Conservation (phyloP, 2,888 invertebrate genomes). For the Andrena flavipes region DNA sequence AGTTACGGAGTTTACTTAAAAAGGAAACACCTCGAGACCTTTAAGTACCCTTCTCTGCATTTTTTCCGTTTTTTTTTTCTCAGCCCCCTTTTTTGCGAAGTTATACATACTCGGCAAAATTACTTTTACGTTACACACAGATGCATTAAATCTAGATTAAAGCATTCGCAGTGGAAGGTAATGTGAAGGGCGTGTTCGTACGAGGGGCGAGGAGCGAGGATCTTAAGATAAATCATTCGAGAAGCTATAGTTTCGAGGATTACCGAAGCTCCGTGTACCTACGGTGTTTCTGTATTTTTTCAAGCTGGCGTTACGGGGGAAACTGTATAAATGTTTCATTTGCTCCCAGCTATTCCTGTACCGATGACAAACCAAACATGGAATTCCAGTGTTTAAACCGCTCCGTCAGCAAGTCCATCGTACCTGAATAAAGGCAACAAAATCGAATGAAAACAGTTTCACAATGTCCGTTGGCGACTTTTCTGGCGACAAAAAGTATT, state of each 20-base stretch:
- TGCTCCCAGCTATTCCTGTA: not conserved
- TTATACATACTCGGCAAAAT: not conserved
- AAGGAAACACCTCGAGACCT: not conserved
- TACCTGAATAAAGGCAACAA: not conserved
- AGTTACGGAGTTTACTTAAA: constrained; percentile 17
- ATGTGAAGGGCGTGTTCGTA: not conserved
- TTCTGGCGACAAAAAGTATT: not conserved
- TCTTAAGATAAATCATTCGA: not conserved
- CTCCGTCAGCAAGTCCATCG: not conserved
- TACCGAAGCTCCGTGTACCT: not conserved
- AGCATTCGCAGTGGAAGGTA: not conserved
- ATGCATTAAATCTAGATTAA: constrained; percentile 19
- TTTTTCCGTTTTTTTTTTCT: no score
- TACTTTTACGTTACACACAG: not conserved
- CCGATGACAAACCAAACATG: constrained; percentile 17
- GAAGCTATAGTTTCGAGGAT: not conserved
- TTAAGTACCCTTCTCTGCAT: constrained; percentile 1
- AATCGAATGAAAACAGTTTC: not conserved
- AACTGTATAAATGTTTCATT: not conserved
- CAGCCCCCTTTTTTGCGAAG: not conserved
- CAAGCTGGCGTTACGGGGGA: not conserved
- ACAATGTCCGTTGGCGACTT: not conserved
- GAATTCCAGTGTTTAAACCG: not conserved
- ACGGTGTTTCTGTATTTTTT: no score
- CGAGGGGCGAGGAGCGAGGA: not conserved